These are phyloP conservation scores for Ctenopoma kingsleyae DNA, from an alignment of 2,797 vertebrate species.

Conservation along the genomic window DNA sequence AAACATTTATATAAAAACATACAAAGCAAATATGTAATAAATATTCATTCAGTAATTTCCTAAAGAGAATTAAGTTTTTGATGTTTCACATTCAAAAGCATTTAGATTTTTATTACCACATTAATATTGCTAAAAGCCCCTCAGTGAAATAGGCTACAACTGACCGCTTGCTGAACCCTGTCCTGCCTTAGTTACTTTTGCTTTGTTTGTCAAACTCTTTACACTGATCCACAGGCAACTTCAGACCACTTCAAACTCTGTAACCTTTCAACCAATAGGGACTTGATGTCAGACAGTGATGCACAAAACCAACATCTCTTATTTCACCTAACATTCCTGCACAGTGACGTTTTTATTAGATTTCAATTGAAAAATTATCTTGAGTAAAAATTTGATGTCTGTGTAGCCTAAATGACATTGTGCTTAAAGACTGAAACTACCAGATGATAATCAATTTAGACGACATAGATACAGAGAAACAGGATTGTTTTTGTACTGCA, in stretches of 20 bases:
- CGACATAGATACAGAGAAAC: neutral
- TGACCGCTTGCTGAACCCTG: conserved; percentile 17
- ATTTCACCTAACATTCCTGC: conserved; percentile 1
- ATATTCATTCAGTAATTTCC: conserved; percentile 21
- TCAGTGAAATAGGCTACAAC: conserved; percentile 2
- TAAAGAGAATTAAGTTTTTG: conserved; percentile 18
- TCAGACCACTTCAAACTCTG: neutral
- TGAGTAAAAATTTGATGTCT: neutral
- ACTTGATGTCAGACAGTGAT: conserved; percentile 11
- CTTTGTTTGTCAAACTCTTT: neutral
- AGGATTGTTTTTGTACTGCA: neutral
- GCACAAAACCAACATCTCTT: conserved; percentile 12
- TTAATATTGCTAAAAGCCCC: conserved; percentile 54
- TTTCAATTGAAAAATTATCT: neutral
- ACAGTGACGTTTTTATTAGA: conserved; percentile 2
- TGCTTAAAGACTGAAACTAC: neutral
- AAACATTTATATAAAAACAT: conserved; percentile 24
- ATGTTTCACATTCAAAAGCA: conserved; percentile 38
- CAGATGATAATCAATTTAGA: neutral
- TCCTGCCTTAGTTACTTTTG: conserved; percentile 3
- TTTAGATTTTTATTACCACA: conserved; percentile 47
- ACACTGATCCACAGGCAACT: neutral
- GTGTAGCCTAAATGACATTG: neutral
- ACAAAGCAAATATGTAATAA: conserved; percentile 33
- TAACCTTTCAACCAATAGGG: conserved; percentile 5